phyloP scores from a whole-genome alignment of 2,113 vertebrate genomes.

The Sinosuthora webbiana region DNA sequence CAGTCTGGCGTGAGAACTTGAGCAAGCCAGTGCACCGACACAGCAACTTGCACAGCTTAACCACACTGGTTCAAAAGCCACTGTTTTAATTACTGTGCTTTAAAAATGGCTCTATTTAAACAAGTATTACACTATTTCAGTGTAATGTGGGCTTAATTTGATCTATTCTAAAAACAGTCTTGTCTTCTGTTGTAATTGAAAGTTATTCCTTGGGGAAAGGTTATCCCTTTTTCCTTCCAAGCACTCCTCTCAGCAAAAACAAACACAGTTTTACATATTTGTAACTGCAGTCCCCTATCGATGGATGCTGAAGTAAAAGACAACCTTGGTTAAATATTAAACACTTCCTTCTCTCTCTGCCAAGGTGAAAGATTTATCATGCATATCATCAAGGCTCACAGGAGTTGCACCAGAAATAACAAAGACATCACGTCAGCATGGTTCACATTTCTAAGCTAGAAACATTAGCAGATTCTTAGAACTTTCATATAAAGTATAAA shows the following conservation, averaged over 20 bases:
- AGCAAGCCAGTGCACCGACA: fast-evolving
- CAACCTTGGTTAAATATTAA: conserved; percentile 60
- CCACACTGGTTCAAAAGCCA: background rate
- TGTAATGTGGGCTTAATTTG: background rate
- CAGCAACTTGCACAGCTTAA: background rate
- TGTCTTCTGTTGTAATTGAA: background rate
- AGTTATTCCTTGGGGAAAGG: background rate
- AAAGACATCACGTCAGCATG: background rate
- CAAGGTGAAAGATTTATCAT: conserved; percentile 41
- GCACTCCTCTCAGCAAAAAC: background rate
- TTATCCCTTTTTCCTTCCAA: conserved; percentile 7
- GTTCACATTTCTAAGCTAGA: background rate
- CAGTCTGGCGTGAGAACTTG: background rate
- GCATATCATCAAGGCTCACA: background rate
- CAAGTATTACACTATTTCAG: background rate
- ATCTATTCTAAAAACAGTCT: background rate
- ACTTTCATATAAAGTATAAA: background rate
- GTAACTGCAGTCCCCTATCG: background rate
- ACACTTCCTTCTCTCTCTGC: background rate
- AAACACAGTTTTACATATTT: conserved; percentile 6
- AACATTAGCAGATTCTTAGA: background rate
- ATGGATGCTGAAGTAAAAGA: conserved; percentile 12
- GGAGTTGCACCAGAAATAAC: background rate
- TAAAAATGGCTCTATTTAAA: background rate
- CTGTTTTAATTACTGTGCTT: background rate